Evolutionary conservation across 2,797 vertebrate species (phyloP), one percentile per base, ranked within the genome.

Genomic region (Tadarida brasiliensis): DNA sequence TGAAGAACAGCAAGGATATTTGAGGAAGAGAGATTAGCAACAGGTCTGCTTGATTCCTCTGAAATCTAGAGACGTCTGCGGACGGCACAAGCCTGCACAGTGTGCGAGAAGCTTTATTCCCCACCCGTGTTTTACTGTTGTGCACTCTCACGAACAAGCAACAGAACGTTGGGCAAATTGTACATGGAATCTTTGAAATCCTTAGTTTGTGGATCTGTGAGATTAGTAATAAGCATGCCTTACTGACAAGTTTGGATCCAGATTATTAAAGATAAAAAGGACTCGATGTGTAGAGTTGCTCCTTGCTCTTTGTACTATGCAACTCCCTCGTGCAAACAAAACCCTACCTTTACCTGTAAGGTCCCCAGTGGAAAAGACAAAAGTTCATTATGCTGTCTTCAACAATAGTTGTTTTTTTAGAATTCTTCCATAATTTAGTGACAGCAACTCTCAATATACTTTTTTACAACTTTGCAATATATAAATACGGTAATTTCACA

Each of bases 201-300:
- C n/a, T 54, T 74, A 89, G 49, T 71, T 83, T 91, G 80, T n/a
- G 90, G n/a, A 57, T 56, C 30, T 73, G 24, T 87, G 92, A 95
- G 95, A 81, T 81, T 57, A 35, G 12, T 57, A 87, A 81, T 87
- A 89, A 84, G 73, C 15, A 30, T 33, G 73, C 5, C 7, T 65
- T 28, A 35, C 28, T 33, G 30, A 54, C 4, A 19, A 4, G 6
- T 44, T 57, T 73, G n/a, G 73, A 30, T 59, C 19, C 24, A 82
- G 51, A 57, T 61, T 74, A 44, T 87, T 39, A n/a, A 9, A 83
- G 56, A 57, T 51, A 5, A 49, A 86, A 67, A 28, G 17, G 33
- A 88, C 16, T 5, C 56, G 8, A 1, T 49, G 16, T 54, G 26
- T 33, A 77, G 10, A 78, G 3, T 11, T 77, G 3, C 16, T 44